phyloP scores from a whole-genome alignment of 2,113 vertebrate species.

The Stegastes partitus region DNA sequence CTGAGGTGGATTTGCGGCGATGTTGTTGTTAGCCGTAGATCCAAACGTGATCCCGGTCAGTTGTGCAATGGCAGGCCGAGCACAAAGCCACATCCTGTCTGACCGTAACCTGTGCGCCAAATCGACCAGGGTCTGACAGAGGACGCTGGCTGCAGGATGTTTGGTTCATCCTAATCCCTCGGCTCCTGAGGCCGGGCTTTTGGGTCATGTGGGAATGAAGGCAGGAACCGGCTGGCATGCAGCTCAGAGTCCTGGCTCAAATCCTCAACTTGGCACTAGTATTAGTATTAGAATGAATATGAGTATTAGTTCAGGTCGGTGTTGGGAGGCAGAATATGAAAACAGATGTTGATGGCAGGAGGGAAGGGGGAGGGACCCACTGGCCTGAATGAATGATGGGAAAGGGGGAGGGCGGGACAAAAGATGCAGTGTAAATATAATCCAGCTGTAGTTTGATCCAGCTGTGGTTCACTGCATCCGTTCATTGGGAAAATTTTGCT shows the following conservation, averaged over 20 bases:
- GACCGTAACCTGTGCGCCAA: constrained; percentile 40
- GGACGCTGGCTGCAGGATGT: constrained; percentile 69
- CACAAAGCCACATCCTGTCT: constrained; percentile 20
- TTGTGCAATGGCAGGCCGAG: not conserved
- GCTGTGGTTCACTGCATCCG: constrained; percentile 28
- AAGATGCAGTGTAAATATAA: constrained; percentile 47
- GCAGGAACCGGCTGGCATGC: constrained; percentile 75
- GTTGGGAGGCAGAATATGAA: constrained; percentile 83
- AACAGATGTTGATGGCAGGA: constrained; percentile 82
- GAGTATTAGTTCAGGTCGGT: constrained; percentile 80
- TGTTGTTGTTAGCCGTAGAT: not conserved
- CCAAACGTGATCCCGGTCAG: not conserved
- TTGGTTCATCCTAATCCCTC: constrained; percentile 76
- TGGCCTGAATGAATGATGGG: constrained; percentile 67
- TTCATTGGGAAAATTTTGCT: constrained; percentile 9
- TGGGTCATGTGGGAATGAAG: constrained; percentile 80
- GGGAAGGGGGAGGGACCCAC: constrained; percentile 65
- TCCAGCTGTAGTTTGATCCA: constrained; percentile 51
- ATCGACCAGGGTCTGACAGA: constrained; percentile 45
- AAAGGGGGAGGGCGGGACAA: constrained; percentile 24
- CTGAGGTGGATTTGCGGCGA: constrained; percentile 7
- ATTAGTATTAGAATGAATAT: constrained; percentile 83
- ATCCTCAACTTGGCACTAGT: constrained; percentile 77
- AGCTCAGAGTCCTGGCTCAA: constrained; percentile 79
- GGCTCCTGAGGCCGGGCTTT: constrained; percentile 73